Base-by-base conservation (phyloP, 2,113 vertebrate species). In the Pterocles burchelli region DNA sequence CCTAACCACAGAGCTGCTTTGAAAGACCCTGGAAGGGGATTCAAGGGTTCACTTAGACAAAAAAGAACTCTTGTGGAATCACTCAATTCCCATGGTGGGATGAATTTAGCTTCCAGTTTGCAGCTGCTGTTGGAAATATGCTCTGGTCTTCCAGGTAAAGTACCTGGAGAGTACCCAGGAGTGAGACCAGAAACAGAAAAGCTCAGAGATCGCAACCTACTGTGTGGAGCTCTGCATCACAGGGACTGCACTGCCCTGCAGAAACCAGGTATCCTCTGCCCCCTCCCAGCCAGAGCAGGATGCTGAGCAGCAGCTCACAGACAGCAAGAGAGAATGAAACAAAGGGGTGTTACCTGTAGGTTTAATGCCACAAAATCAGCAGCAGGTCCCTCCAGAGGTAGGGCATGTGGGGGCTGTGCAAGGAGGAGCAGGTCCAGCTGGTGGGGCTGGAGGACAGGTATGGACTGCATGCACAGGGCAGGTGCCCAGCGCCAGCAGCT, bases 361-460 rank as follows among this genome's bases (percentile, higher is more conserved):
- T 49, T 67, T 15, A 52, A 33, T 0, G 45, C 4, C 78, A 7
- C 58, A 45, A 10, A 43, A 28, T 9, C 66, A 85, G 55, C 52
- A 75, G 52, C 0, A 0, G 61, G 38, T 63, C 34, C 28, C 2
- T 0, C 6, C 1, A 3, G 7, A 29, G 51, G 36, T 31, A 72
- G 58, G 43, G 33, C 29, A 14, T 1, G 6, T 21, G 3, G 16
- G 31, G 16, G 14, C 54, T 41, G 24, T 12, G 81, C 36, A 79
- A 76, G 0, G 19, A 6, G 55, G 4, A 68, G 41, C 0, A 0
- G 24, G 24, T 55, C 18, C 13, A 10, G 41, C 13, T 2, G 0
- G 33, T 9, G 31, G n/a, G 38, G 45, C 62, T 41, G 59, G 11
- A 62, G 70, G 28, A 21, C 0, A 1, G 34, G 22, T 49, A 61